Base-by-base conservation (phyloP, 2,888 invertebrate genomes). In the Mythimna lalbum region DNA sequence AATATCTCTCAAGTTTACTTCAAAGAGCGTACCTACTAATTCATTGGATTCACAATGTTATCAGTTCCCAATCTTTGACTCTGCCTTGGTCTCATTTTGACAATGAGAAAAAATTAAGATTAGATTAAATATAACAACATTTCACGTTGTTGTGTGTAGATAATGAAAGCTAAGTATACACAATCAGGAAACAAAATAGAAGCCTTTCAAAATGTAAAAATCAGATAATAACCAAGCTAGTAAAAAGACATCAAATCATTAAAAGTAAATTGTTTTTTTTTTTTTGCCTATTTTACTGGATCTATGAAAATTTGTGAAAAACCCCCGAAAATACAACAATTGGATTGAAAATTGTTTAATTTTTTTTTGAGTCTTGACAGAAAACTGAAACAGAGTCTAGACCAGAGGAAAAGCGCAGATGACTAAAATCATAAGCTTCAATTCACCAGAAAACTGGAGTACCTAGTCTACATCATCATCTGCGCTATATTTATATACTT, bases 71-170 rank as follows among this genome's bases (percentile, higher is more conserved):
- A 17, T 67, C 17, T 67, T 3, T 36, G 19, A 39, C 36, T 9
- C 12, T 4, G 12, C n/a, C 12, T 36, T 36, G 19, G 23, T 47
- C 17, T n/a, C 12, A 53, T 5, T 50, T 9, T n/a, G 12, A 1
- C 19, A 6, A 69, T 53, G 52, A 36, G 4, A 47, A 36, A 1
- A 52, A 69, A 7, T 50, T 43, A 23, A 31, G 39, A 43, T 33
- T n/a, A 36, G 14, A 9, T 50, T 56, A 9, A 43, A 43, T 43
- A 47, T 67, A 76, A 43, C 2, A 56, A 75, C 9, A 76, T 23
- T 76, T 36, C 19, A 12, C 27, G 6, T 56, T 9, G 2, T 2
- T 49, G 4, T n/a, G 4, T 19, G 19, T 47, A 31, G 9, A 9
- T 31, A 68, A n/a, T 69, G 12, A 56, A 56, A n/a, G 53, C 53